These are phyloP conservation scores for Desoria tigrina DNA, from an alignment of 2,888 invertebrate genomes.

Conservation along the genomic window DNA sequence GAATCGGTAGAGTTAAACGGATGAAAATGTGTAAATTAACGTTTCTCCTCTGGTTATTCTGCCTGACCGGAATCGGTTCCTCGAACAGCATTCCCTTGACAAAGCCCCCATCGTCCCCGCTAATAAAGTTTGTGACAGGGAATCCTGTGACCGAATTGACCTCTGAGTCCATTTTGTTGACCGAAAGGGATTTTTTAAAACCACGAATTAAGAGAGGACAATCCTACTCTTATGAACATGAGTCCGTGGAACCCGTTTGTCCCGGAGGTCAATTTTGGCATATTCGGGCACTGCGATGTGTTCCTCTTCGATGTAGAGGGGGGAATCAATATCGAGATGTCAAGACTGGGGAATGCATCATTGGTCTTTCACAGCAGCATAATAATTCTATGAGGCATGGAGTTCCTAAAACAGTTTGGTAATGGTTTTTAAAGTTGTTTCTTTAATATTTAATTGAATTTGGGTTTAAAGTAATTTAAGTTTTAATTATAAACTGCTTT, in stretches of 20 bases:
- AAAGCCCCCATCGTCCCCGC: too few relatives aligned
- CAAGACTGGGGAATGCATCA: conserved; percentile 1
- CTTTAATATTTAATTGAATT: background rate
- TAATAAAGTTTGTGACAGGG: too few relatives aligned
- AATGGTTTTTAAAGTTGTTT: background rate
- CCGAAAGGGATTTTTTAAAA: too few relatives aligned
- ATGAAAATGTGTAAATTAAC: too few relatives aligned
- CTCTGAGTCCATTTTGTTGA: too few relatives aligned
- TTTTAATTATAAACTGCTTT: too few relatives aligned
- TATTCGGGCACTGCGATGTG: conserved; percentile 6
- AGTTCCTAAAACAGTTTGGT: background rate
- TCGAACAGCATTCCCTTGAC: too few relatives aligned
- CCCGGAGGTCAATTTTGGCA: conserved; percentile 4
- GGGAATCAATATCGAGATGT: conserved; percentile 9
- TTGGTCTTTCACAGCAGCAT: background rate
- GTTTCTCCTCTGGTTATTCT: too few relatives aligned
- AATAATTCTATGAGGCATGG: background rate
- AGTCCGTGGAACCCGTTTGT: conserved; percentile 5
- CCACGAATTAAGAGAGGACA: too few relatives aligned
- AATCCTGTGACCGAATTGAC: too few relatives aligned
- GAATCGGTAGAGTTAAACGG: too few relatives aligned
- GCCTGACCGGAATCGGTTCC: too few relatives aligned
- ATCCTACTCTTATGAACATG: background rate
- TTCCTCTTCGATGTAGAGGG: background rate
- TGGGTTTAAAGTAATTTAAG: background rate